phyloP scores from a whole-genome alignment of 2,113 vertebrate genomes.

The Orycteropus afer region DNA sequence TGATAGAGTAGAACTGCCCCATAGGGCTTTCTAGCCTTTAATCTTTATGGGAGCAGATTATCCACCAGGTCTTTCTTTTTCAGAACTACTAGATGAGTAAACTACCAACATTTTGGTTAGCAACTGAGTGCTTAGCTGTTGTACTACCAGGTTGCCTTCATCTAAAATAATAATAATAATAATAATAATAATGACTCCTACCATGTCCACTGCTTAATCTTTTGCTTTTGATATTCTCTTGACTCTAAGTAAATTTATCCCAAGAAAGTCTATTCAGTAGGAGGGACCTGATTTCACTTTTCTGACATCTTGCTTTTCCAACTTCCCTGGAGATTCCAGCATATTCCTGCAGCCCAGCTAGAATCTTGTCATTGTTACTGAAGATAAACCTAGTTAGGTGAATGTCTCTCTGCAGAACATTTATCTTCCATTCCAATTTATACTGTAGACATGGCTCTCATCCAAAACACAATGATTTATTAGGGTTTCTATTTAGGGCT shows the following conservation, averaged over 20 bases:
- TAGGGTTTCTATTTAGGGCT: constrained; percentile 68
- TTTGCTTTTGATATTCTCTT: neutral
- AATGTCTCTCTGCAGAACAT: constrained; percentile 51
- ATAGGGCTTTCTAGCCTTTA: neutral
- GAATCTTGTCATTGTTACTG: constrained; percentile 50
- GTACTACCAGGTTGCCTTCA: neutral
- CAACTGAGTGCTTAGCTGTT: neutral
- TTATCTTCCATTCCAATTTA: constrained; percentile 67
- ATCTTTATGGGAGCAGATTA: neutral
- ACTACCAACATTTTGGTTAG: neutral
- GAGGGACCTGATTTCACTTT: neutral
- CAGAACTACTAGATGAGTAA: neutral
- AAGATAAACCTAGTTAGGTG: constrained; percentile 66
- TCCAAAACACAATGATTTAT: constrained; percentile 71
- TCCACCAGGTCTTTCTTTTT: neutral
- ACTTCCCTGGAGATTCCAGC: neutral
- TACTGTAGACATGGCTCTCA: constrained; percentile 24
- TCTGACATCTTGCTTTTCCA: neutral
- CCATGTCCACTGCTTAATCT: neutral
- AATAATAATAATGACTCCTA: no score
- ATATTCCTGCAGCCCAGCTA: neutral
- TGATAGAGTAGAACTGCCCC: neutral
- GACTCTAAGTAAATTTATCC: neutral
- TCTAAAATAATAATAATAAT: neutral
- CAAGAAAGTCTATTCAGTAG: neutral